A percentile compares a stretch with the other conserved stretches of the same genome.
These are phyloP conservation scores for Amyelois transitella DNA, from an alignment of 1,140 invertebrate species.

Conservation along the genomic window DNA sequence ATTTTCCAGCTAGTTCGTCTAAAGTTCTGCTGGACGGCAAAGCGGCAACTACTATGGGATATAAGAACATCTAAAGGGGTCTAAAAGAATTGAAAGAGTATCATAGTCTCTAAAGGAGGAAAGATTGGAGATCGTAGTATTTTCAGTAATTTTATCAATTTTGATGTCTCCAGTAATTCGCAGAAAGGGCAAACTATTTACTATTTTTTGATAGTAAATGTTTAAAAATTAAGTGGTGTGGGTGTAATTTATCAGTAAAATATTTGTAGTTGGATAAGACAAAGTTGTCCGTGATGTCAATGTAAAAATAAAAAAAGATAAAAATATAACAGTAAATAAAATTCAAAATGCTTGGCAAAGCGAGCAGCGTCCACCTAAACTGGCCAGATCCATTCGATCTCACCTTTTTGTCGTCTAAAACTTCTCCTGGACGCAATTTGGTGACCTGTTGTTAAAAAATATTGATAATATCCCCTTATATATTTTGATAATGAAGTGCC, in stretches of 20 bases:
- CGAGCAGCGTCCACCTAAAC: conserved; percentile 69
- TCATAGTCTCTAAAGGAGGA: conserved; percentile 1
- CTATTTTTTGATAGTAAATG: no score
- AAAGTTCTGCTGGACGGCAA: conserved; percentile 38
- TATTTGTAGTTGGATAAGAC: not conserved
- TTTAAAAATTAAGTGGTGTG: not conserved
- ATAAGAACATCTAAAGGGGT: conserved; percentile 26
- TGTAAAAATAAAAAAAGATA: conserved; percentile 23
- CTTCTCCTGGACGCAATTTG: conserved; percentile 94
- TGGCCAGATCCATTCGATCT: conserved; percentile 75
- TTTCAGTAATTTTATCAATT: no score
- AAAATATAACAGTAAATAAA: conserved; percentile 41
- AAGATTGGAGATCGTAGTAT: no score
- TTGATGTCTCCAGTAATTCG: no score
- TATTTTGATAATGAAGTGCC: conserved; percentile 22
- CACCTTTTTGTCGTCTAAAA: conserved; percentile 95
- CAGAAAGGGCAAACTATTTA: no score
- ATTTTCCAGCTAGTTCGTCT: conserved; percentile 27
- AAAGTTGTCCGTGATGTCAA: conserved; percentile 20
- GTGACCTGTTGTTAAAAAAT: conserved; percentile 72
- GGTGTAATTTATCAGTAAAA: not conserved
- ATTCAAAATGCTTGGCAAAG: conserved; percentile 70
- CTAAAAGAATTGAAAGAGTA: not conserved
- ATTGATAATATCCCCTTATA: conserved; percentile 57
- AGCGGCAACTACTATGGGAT: conserved; percentile 28